A percentile compares a stretch with the other conserved stretches of the same genome.
Evolutionary conservation across 1,140 invertebrate genomes (phyloP).

Genomic region (Theocolax elegans): DNA sequence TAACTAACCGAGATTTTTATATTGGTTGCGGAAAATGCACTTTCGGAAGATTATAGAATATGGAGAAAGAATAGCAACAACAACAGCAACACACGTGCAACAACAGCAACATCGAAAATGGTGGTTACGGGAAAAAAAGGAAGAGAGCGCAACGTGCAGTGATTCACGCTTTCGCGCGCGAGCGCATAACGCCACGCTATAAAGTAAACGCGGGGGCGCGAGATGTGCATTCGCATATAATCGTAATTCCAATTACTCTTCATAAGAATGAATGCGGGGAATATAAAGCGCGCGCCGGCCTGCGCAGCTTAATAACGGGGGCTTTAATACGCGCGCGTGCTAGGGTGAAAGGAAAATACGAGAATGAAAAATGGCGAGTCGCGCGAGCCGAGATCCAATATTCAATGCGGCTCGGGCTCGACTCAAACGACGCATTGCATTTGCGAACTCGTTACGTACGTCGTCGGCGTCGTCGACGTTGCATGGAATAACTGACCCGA

Average conservation of each 20-base stretch:
- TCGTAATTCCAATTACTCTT: constrained; percentile 40
- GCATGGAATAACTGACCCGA: no score
- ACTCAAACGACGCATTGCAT: no score
- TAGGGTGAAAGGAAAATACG: constrained; percentile 22
- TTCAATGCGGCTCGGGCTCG: constrained; percentile 19
- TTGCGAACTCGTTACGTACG: no score
- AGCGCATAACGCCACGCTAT: background rate
- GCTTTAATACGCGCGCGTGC: constrained; percentile 4
- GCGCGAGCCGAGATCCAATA: constrained; percentile 27
- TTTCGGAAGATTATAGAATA: no score
- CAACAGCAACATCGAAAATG: no score
- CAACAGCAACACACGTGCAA: no score
- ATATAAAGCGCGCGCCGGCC: constrained; percentile 16
- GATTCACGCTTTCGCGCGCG: background rate
- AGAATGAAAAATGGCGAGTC: constrained; percentile 13
- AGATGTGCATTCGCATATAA: constrained; percentile 27
- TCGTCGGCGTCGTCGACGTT: no score
- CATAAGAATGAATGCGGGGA: constrained; percentile 35
- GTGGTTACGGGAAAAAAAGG: no score
- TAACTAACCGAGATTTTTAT: no score
- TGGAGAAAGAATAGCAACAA: no score
- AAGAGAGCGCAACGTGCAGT: background rate
- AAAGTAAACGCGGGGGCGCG: background rate
- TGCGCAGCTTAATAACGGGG: constrained; percentile 28
- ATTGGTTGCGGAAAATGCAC: no score